phyloP scores from a whole-genome alignment of 2,797 vertebrate genomes.

The Cynodonichthys magdalenae region DNA sequence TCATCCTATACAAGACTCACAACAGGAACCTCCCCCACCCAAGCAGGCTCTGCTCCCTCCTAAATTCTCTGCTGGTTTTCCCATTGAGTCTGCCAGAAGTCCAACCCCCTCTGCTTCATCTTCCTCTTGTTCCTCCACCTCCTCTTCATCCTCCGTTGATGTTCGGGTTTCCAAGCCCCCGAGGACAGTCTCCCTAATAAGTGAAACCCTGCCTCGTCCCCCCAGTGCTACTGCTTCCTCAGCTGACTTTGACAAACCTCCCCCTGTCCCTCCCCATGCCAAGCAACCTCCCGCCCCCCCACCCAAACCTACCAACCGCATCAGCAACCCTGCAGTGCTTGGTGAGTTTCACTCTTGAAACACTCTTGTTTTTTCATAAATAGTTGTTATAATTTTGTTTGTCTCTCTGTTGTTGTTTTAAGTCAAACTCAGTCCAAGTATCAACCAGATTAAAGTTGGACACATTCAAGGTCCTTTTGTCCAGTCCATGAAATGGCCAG shows the following conservation, averaged over 20 bases:
- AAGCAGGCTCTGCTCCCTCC: slow-evolving; percentile 90
- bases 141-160: slow-evolving; percentile 58
- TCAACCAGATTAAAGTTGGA: not conserved
- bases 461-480: no score
- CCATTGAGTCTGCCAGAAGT: slow-evolving; percentile 71
- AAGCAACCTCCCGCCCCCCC: slow-evolving; percentile 92
- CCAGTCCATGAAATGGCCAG: no score
- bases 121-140: slow-evolving; percentile 61
- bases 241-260: slow-evolving; percentile 41
- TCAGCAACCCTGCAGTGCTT: slow-evolving; percentile 85
- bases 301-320: slow-evolving; percentile 91
- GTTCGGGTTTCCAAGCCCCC: slow-evolving; percentile 73
- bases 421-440: not conserved
- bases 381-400: slow-evolving; percentile 11
- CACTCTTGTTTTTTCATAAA: slow-evolving; percentile 1
- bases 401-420: not conserved
- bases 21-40: slow-evolving; percentile 59
- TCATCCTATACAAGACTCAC: slow-evolving; percentile 59
- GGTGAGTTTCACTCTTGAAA: slow-evolving; percentile 81
- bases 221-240: slow-evolving; percentile 5
- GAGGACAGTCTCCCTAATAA: slow-evolving; percentile 75
- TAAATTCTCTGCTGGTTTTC: slow-evolving; percentile 79
- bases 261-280: slow-evolving; percentile 72
- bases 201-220: slow-evolving; percentile 41
- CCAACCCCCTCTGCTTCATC: slow-evolving; percentile 46